Conservation (phyloP, 2,113 vertebrate species). For the Arizona elegans region DNA sequence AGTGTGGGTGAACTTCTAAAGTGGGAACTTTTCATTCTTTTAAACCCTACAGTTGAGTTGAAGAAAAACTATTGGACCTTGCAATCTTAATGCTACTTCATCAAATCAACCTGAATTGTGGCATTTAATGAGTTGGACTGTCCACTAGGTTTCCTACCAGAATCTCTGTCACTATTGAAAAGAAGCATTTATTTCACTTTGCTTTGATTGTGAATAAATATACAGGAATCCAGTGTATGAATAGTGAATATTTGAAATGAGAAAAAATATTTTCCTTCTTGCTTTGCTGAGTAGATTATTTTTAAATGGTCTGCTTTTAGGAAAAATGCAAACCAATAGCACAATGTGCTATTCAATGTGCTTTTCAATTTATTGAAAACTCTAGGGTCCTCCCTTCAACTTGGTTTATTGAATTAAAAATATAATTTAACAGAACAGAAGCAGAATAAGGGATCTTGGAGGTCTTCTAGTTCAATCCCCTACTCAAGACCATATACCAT, state of each 20-base stretch:
- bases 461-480: too few species aligned
- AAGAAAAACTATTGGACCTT: constrained; percentile 9
- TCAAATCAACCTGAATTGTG: constrained; percentile 40
- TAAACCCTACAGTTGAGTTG: background rate
- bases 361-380: background rate
- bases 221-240: rapidly evolving
- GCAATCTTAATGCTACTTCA: constrained; percentile 23
- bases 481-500: too few species aligned
- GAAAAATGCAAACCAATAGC: background rate
- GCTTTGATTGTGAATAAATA: background rate
- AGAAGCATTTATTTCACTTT: constrained; percentile 21
- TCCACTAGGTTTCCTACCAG: constrained; percentile 40
- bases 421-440: background rate
- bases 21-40: background rate
- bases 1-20: background rate
- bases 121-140: constrained; percentile 34
- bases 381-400: background rate
- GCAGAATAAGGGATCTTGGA: too few species aligned
- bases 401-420: background rate
- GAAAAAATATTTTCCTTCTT: background rate
- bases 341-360: background rate
- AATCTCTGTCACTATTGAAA: constrained; percentile 36
- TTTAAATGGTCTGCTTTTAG: background rate
- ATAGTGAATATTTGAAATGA: too few species aligned
- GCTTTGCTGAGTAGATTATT: background rate